Evolutionary conservation across 2,113 vertebrate genomes (phyloP), one percentile per base, ranked within the genome.

Genomic region (Cyanocitta stelleri): DNA sequence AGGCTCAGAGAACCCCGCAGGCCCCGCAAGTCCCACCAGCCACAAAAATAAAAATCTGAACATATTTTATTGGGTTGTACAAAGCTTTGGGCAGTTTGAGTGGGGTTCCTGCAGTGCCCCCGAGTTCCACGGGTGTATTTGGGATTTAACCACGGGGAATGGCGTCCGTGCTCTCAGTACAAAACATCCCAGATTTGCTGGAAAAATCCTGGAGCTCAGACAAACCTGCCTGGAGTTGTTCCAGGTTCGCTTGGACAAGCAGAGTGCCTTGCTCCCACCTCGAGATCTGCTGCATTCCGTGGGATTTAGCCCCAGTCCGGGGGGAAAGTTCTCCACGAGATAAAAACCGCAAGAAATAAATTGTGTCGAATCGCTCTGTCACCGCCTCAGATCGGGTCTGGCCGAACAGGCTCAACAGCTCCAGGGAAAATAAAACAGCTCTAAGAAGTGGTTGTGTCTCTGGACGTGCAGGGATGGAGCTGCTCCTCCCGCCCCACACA

Each of bases 101-200:
- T 1, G 16, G 32, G 14, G 20, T 16, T 13, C 29, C 5, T 10
- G 35, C 16, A 12, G 22, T 3, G 26, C 11, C 8, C 30, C 11
- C 7, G 8, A 19, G 12, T 51, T 76, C 67, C 51, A 33, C 20
- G 11, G 17, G 13, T 5, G 6, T 1, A 7, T 18, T 30, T 49
- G 55, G 33, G 35, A 30, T 64, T 79, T 29, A 73, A 46, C 16
- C 32, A 5, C 21, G 18, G 9, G 33, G 29, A 85, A 39, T 26
- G 26, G 10, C 0, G 0, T 10, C 73, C 52, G 2, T 10, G 19
- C 9, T 79, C 10, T 51, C 30, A 1, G 16, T 1, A 26, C 29
- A n/a, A 68, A 68, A n/a, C 29, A 51, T 37, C n/a, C 32, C 37
- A 49, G 37, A 21, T 7, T 19, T 2, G 3, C 43, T 10, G 30